These are phyloP conservation scores for Apodemus sylvaticus DNA, from an alignment of 2,113 vertebrate species.

Conservation along the genomic window DNA sequence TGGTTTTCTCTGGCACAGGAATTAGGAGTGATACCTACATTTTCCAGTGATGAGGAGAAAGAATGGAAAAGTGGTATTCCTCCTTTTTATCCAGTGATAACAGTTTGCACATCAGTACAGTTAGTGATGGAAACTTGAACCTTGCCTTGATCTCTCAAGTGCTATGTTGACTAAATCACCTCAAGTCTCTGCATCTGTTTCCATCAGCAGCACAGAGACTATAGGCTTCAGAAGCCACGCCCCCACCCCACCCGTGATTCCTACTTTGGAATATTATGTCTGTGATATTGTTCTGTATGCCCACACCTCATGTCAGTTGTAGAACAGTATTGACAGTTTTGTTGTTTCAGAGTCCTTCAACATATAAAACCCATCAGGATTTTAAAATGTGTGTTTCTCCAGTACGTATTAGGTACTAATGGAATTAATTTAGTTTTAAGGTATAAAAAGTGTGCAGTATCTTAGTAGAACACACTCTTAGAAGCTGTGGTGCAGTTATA, in stretches of 20 bases:
- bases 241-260: not conserved
- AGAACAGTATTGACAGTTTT: not conserved
- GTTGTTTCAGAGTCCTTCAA: not conserved
- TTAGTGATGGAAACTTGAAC: not conserved
- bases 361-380: not conserved
- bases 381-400: constrained; percentile 8
- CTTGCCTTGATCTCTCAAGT: not conserved
- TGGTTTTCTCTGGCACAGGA: not conserved
- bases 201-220: not conserved
- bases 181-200: not conserved
- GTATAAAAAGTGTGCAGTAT: not conserved
- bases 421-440: constrained; percentile 24
- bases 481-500: not conserved
- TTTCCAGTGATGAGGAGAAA: not conserved
- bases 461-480: not conserved
- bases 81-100: not conserved
- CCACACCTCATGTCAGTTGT: not conserved
- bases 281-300: not conserved
- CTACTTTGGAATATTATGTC: not conserved
- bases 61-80: not conserved
- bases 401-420: not conserved
- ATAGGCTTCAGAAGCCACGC: not conserved
- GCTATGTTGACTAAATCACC: not conserved
- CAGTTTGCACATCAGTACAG: not conserved
- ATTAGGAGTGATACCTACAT: not conserved